Percentiles rank a stretch among this genome's conserved stretches.
Conservation (phyloP, 2,888 invertebrate species). For the Lasioglossum villosulum region DNA sequence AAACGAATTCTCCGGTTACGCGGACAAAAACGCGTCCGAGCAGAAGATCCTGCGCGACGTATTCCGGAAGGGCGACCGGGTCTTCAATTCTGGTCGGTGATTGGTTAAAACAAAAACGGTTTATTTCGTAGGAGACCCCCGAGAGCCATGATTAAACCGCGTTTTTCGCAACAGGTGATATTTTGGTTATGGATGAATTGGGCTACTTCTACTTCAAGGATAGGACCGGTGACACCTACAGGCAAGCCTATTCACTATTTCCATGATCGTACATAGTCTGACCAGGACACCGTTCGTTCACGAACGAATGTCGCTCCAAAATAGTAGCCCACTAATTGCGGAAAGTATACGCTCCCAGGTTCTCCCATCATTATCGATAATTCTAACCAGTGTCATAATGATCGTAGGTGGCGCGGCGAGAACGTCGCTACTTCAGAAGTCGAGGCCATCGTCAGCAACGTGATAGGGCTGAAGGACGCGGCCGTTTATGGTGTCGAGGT, state of each 20-base stretch:
- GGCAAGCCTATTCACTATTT: conserved; percentile 79
- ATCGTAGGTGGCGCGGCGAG: conserved; percentile 95
- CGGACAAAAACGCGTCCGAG: conserved; percentile 90
- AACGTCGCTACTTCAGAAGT: conserved; percentile 98
- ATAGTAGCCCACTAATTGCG: background rate
- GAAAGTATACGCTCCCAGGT: conserved; percentile 1
- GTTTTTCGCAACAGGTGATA: conserved; percentile 88
- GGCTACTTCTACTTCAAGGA: conserved; percentile 98
- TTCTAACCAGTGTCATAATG: background rate
- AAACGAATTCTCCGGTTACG: conserved; percentile 90
- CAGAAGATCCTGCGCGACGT: conserved; percentile 94
- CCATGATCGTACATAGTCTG: background rate
- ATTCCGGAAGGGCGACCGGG: conserved; percentile 93
- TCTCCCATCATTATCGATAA: background rate
- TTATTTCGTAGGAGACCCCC: conserved; percentile 5
- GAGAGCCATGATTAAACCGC: conserved; percentile 9
- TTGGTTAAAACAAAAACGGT: conserved; percentile 15
- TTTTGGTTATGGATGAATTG: conserved; percentile 95
- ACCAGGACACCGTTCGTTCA: background rate
- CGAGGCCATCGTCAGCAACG: conserved; percentile 94
- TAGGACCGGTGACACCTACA: conserved; percentile 93
- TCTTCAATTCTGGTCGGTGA: conserved; percentile 91
- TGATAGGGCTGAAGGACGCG: conserved; percentile 90
- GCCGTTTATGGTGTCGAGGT: conserved; percentile 97
- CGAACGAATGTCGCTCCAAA: background rate